Evolutionary conservation across 2,888 invertebrate genomes (phyloP).

Genomic region (Brachyptera risi): DNA sequence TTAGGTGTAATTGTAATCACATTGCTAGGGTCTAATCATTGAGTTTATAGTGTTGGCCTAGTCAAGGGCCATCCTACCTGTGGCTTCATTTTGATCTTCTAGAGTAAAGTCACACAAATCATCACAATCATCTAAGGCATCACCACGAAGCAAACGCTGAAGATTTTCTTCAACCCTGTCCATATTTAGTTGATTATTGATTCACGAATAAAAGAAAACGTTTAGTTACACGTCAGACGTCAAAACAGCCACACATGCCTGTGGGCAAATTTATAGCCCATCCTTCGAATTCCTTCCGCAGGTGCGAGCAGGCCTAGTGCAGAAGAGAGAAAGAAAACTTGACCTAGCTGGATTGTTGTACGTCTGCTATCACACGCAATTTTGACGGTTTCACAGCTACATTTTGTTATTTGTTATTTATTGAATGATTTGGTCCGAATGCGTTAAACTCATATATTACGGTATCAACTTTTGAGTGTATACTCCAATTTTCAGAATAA

Average conservation of each 20-base stretch:
- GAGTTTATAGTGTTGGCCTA: no score
- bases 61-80: conserved; percentile 53
- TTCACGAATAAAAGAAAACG: neutral
- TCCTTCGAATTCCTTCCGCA: no score
- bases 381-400: no score
- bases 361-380: no score
- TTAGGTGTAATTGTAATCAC: neutral
- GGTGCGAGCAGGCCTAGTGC: no score
- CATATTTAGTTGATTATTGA: conserved; percentile 31
- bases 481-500: no score
- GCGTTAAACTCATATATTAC: no score
- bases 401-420: no score
- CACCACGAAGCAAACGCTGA: conserved; percentile 60
- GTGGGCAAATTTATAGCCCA: conserved; percentile 3
- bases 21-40: neutral
- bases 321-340: no score
- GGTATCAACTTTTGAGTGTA: no score
- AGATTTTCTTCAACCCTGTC: conserved; percentile 61
- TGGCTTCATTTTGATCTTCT: conserved; percentile 78
- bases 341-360: no score
- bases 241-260: conserved; percentile 7
- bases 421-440: no score
- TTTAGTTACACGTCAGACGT: neutral
- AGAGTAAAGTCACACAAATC: conserved; percentile 80
- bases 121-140: conserved; percentile 63